phyloP scores from a whole-genome alignment of 2,113 vertebrate genomes.

The Toxotes chatareus region DNA sequence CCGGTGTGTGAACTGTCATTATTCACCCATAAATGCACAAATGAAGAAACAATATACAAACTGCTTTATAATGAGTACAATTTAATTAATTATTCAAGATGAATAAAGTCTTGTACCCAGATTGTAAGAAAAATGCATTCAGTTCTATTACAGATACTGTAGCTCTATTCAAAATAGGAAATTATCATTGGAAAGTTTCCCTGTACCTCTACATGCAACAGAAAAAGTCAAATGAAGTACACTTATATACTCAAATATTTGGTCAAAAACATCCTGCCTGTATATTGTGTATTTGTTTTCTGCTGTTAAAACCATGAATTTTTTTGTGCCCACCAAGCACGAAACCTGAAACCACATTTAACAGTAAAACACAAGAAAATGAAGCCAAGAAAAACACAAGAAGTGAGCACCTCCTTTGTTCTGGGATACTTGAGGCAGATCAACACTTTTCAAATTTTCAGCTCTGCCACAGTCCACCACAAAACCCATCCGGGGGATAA shows the following conservation, averaged over 20 bases:
- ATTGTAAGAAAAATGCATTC: background rate
- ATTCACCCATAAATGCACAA: too few relatives aligned
- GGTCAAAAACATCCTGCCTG: background rate
- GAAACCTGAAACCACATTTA: slow-evolving; percentile 42
- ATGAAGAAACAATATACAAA: too few relatives aligned
- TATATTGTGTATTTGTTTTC: slow-evolving; percentile 30
- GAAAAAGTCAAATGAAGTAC: background rate
- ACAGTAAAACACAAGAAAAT: slow-evolving; percentile 28
- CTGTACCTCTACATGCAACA: background rate
- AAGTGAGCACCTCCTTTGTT: slow-evolving; percentile 43
- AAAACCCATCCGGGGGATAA: slow-evolving; percentile 62
- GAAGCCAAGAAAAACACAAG: slow-evolving; percentile 51
- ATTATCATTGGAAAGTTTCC: background rate
- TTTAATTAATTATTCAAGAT: too few relatives aligned
- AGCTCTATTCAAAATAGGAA: background rate
- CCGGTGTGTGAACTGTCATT: background rate
- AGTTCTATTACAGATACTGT: background rate
- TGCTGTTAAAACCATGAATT: background rate
- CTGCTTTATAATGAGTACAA: too few relatives aligned
- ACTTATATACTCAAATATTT: background rate
- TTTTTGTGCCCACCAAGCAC: slow-evolving; percentile 28
- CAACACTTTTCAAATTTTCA: slow-evolving; percentile 44
- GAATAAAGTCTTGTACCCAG: too few relatives aligned
- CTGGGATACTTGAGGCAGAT: slow-evolving; percentile 45
- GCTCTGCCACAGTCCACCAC: slow-evolving; percentile 55